These are phyloP conservation scores for Synergus umbraculus DNA, from an alignment of 2,888 invertebrate genomes.

Conservation along the genomic window DNA sequence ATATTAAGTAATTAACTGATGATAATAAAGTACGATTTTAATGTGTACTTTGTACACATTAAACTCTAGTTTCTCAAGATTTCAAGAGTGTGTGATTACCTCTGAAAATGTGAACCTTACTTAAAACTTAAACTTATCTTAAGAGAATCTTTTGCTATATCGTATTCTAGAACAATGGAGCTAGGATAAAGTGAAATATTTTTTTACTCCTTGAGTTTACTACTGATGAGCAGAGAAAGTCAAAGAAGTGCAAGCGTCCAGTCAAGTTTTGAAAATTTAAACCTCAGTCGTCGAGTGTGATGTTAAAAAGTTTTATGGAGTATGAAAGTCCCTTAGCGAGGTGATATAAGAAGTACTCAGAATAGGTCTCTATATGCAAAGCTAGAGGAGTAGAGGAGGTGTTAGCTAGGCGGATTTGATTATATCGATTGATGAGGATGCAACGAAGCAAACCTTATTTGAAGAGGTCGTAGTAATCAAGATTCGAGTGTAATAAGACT, in stretches of 20 bases:
- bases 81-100: too few species aligned
- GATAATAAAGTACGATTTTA: too few species aligned
- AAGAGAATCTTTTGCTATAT: neutral
- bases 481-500: constrained; percentile 28
- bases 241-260: neutral
- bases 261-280: constrained; percentile 1
- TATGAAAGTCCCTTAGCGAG: constrained; percentile 27
- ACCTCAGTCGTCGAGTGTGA: constrained; percentile 9
- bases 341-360: constrained; percentile 34
- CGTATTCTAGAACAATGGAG: neutral
- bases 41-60: too few species aligned
- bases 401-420: constrained; percentile 36
- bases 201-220: neutral
- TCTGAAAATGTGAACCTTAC: too few species aligned
- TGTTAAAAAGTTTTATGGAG: constrained; percentile 37
- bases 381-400: constrained; percentile 10
- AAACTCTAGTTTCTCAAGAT: too few species aligned
- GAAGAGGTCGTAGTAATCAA: constrained; percentile 26
- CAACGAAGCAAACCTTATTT: constrained; percentile 24
- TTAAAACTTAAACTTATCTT: too few species aligned
- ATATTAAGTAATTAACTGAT: too few species aligned
- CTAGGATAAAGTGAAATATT: neutral
- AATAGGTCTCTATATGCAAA: constrained; percentile 25
- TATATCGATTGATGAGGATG: constrained; percentile 37
- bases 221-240: neutral